Conservation (phyloP, 2,888 invertebrate species). For the Leptopterna dolabrata region DNA sequence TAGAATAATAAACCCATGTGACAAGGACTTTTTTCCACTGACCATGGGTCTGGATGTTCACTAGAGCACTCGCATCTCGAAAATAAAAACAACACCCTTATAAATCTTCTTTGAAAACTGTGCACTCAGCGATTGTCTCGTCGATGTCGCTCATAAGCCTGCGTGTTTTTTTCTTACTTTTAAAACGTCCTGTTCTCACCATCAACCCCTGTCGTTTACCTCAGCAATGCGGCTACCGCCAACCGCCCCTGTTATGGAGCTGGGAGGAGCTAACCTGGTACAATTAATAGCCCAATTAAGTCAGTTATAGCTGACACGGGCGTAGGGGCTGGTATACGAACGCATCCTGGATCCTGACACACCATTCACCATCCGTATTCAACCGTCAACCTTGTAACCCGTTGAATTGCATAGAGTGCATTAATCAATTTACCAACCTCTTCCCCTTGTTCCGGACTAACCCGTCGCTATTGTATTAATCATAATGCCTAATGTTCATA, state of each 20-base stretch:
- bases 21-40: no score
- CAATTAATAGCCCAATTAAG: constrained; percentile 42
- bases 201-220: background rate
- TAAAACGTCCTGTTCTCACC: background rate
- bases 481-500: background rate
- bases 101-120: no score
- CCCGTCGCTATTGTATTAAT: constrained; percentile 4
- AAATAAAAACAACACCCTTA: no score
- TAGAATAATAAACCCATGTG: no score
- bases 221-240: background rate
- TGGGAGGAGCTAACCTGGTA: background rate
- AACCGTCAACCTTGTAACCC: constrained; percentile 12
- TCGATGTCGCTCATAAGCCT: no score
- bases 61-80: no score
- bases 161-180: no score
- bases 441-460: background rate
- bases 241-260: background rate
- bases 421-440: constrained; percentile 25
- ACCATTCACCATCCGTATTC: constrained; percentile 9
- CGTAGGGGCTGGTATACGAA: background rate
- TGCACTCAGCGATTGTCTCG: no score
- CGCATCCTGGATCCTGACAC: constrained; percentile 13
- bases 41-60: no score
- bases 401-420: constrained; percentile 7
- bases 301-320: constrained; percentile 7